Conservation (phyloP, 1,140 invertebrate genomes). For the Apis dorsata region DNA sequence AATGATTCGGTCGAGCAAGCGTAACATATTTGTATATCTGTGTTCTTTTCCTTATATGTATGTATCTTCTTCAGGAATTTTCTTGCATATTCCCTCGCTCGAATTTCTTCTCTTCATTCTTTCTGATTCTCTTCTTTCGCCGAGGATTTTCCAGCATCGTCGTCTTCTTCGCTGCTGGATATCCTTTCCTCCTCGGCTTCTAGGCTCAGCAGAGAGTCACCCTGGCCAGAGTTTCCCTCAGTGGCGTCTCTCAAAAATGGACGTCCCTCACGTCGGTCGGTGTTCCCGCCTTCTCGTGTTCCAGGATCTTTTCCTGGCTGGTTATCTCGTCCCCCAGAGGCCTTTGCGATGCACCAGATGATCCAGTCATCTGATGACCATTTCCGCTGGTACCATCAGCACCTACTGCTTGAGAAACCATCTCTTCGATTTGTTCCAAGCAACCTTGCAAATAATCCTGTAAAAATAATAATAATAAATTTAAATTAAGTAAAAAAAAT, state of each 20-base stretch:
- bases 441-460: conserved; percentile 88
- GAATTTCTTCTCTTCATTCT: background rate
- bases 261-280: conserved; percentile 90
- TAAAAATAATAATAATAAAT: conserved; percentile 50
- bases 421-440: conserved; percentile 87
- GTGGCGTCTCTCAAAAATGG: conserved; percentile 81
- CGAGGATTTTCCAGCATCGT: conserved; percentile 15
- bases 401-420: conserved; percentile 80
- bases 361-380: conserved; percentile 52
- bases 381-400: conserved; percentile 36
- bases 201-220: conserved; percentile 56
- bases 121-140: conserved; percentile 1
- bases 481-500: too few species aligned
- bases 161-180: conserved; percentile 23
- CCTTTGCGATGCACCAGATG: conserved; percentile 60
- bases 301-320: conserved; percentile 81
- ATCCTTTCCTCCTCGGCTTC: conserved; percentile 31
- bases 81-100: background rate
- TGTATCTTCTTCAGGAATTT: background rate
- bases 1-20: background rate
- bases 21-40: background rate
- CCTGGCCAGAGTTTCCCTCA: conserved; percentile 62
- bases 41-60: background rate
- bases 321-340: conserved; percentile 76
- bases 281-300: conserved; percentile 87